Evolutionary conservation across 2,888 invertebrate genomes (phyloP).

Genomic region (Orthosia gracilis): DNA sequence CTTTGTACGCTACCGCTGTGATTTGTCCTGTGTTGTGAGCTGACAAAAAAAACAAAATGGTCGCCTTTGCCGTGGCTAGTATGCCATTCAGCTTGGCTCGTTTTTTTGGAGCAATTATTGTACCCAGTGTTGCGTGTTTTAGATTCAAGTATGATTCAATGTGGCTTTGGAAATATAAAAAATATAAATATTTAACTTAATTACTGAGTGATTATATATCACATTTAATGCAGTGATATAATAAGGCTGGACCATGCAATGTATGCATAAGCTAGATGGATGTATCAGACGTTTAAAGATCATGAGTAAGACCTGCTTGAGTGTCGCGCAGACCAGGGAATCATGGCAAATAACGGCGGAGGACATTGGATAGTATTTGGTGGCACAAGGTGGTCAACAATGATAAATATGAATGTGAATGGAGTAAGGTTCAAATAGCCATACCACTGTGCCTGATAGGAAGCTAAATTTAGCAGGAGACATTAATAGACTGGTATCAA

Average conservation of each 20-base stretch:
- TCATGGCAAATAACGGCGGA: background rate
- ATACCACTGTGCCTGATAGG: background rate
- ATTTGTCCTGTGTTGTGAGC: conserved; percentile 51
- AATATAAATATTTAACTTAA: background rate
- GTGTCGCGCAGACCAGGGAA: background rate
- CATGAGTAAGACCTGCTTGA: background rate
- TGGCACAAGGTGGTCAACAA: no score
- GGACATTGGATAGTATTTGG: background rate
- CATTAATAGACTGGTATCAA: conserved; percentile 11
- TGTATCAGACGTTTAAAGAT: background rate
- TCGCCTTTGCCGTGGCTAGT: conserved; percentile 14
- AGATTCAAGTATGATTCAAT: background rate
- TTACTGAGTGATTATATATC: no score
- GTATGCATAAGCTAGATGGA: background rate
- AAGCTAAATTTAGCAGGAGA: background rate
- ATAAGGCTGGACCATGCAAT: no score
- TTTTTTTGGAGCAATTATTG: conserved; percentile 33
- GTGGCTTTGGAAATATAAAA: background rate
- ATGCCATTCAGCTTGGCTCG: background rate
- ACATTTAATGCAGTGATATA: background rate
- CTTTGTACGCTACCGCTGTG: conserved; percentile 34
- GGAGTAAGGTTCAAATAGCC: background rate
- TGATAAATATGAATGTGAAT: background rate
- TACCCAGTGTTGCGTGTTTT: conserved; percentile 50
- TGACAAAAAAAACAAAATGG: conserved; percentile 22